Evolutionary conservation across 2,113 vertebrate species (phyloP), one percentile per base, ranked within the genome.

Genomic region (Alligator mississippiensis): DNA sequence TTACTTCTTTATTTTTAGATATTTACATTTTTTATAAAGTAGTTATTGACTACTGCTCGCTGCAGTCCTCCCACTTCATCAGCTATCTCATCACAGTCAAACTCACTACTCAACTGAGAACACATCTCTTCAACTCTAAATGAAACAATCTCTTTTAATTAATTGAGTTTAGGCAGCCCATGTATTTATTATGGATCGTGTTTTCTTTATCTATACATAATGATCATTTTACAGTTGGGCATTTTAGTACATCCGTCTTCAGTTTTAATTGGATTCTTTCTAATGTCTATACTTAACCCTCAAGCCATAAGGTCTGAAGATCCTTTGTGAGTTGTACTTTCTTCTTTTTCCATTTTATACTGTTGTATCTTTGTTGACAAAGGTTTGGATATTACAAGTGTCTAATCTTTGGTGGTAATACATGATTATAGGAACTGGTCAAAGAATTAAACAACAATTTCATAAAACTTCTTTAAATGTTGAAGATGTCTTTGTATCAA

Each of bases 11-110:
- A 1, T 66, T 94, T 95, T 92, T 90, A 89, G 54, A 64, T 28
- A 82, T 17, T 84, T 96, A 91, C 70, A 78, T 94, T 92, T 95
- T 96, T 92, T 89, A 85, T 75, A 81, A 95, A 81, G 54, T 89
- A 90, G 47, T 92, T 92, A 86, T 89, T 19, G 4, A 2, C 91
- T 92, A 93, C 91, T 90, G 28, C 30, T 94, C 79, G 55, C 72
- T 77, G 57, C 77, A 70, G 54, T 18, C 79, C 84, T 76, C 55
- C 30, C 47, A 38, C 87, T 57, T 97, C 89, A 68, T 79, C 78
- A 66, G 59, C 22, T 89, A 57, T 16, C 59, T 95, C 38, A 6
- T 4, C 88, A 25, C 27, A 87, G 76, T 59, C 94, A 80, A 93
- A 74, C 59, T 34, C n/a, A 83, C 55, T 62, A 80, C 66, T 63